A percentile compares a stretch with the other conserved stretches of the same genome.
Conservation (phyloP, 1,140 invertebrate species). For the Drosophila sucinea region DNA sequence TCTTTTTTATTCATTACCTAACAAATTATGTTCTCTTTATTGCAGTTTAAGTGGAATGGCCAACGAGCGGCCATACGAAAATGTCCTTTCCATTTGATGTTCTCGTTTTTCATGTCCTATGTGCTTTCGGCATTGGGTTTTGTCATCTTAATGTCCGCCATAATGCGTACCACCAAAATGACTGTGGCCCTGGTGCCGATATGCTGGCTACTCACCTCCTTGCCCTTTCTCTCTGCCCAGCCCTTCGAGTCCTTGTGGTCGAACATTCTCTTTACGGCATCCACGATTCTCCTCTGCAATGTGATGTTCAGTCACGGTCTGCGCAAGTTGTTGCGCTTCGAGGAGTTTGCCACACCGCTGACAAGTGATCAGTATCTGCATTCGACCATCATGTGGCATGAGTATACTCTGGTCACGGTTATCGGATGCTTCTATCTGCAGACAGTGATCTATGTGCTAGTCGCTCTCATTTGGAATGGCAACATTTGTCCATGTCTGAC, state of each 20-base stretch:
- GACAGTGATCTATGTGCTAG: slow-evolving; percentile 17
- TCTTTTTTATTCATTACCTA: not conserved
- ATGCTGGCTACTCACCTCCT: slow-evolving; percentile 36
- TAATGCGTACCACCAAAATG: slow-evolving; percentile 28
- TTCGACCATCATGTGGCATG: slow-evolving; percentile 5
- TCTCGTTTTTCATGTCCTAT: slow-evolving; percentile 4
- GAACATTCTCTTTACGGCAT: not conserved
- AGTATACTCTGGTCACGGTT: slow-evolving; percentile 11
- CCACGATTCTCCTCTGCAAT: slow-evolving; percentile 42
- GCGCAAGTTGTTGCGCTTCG: slow-evolving; percentile 28
- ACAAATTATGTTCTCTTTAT: not conserved
- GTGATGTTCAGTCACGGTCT: slow-evolving; percentile 47
- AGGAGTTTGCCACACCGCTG: not conserved
- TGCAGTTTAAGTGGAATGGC: not conserved
- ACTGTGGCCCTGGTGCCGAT: slow-evolving; percentile 40
- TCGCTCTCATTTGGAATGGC: slow-evolving; percentile 16
- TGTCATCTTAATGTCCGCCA: slow-evolving; percentile 26
- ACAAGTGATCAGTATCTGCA: slow-evolving; percentile 17
- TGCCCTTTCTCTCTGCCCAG: slow-evolving; percentile 35
- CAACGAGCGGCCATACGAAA: not conserved
- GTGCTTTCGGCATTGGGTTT: slow-evolving; percentile 16
- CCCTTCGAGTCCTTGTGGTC: not conserved
- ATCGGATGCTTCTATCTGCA: slow-evolving; percentile 36
- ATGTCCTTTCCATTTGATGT: not conserved
- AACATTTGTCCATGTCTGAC: not conserved